Base-by-base conservation (phyloP, 1,140 invertebrate species). In the Drosophila asahinai region DNA sequence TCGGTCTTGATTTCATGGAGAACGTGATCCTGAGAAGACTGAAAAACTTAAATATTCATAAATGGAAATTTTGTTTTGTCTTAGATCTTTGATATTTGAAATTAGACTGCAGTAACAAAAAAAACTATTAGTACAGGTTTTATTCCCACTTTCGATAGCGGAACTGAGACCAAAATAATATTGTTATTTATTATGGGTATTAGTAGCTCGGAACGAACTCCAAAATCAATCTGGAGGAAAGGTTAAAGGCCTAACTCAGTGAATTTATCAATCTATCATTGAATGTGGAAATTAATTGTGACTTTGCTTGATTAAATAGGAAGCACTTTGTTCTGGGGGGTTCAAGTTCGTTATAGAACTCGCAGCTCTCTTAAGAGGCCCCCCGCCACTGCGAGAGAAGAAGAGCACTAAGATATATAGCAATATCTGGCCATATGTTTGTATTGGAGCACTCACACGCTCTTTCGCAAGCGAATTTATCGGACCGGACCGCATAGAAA, bases 401-500 rank as follows among this genome's bases (percentile, higher is more conserved):
- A 55, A 40, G 54, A 55, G 54, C 54, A 22, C 15, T 40, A 38
- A 55, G 54, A 38, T 55, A 55, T 40, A 55, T 40, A 19, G 54
- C 33, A 55, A 40, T 25, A 55, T 55, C 54, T 38, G 54, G 54
- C 33, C 33, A 64, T 47, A 25, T 43, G 27, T 40, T 54, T 86
- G 63, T 38, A 36, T 51, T n/a, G 38, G 9, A 15, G 36, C 62
- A 63, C 22, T 55, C 62, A 89, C 52, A 42, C 36, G 22, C 55
- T 61, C 33, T 48, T 11, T 15, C 42, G 49, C 14, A 27, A 55
- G 73, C 60, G 45, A 49, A 81, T 83, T 83, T 83, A 83, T 80
- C 84, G 52, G 65, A 73, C 60, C 62, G 64, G 65, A 73, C 60
- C 62, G 64, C 66, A 81, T 89, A 84, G 84, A 89, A 84, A 87